Conservation (phyloP, 2,797 vertebrate species). For the Micromesistius poutassou region DNA sequence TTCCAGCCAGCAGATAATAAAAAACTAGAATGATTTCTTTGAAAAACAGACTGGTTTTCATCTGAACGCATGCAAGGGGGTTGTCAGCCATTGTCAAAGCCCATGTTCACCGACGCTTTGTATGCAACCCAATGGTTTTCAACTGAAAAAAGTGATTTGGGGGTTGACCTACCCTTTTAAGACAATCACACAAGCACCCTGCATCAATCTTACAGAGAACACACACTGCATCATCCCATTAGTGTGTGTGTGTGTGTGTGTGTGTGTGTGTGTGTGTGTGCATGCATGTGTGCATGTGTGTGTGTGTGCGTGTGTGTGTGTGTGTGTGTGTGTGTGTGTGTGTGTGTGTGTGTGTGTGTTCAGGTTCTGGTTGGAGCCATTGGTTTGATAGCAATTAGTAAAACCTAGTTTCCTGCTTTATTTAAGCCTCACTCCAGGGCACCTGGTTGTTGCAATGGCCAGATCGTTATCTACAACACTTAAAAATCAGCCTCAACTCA, state of each 20-base stretch:
- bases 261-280: neutral
- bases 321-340: neutral
- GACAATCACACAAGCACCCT: neutral
- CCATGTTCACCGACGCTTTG: neutral
- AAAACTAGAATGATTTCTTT: neutral
- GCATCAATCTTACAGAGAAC: neutral
- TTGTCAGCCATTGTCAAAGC: neutral
- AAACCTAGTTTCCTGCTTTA: neutral
- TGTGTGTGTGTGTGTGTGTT: neutral
- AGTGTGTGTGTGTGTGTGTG: neutral
- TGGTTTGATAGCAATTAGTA: neutral
- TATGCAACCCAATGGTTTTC: neutral
- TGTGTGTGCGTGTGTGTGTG: neutral
- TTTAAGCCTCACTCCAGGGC: neutral
- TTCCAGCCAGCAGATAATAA: neutral
- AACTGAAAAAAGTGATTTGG: neutral
- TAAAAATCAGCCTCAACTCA: neutral
- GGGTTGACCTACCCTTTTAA: neutral
- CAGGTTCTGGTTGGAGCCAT: neutral
- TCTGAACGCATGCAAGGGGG: neutral
- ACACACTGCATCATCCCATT: neutral
- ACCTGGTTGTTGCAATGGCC: neutral
- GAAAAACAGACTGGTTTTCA: neutral
- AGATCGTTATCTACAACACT: neutral
- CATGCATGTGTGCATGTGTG: neutral